These are phyloP conservation scores for Venusia cambrica DNA, from an alignment of 2,888 invertebrate genomes.

Conservation along the genomic window DNA sequence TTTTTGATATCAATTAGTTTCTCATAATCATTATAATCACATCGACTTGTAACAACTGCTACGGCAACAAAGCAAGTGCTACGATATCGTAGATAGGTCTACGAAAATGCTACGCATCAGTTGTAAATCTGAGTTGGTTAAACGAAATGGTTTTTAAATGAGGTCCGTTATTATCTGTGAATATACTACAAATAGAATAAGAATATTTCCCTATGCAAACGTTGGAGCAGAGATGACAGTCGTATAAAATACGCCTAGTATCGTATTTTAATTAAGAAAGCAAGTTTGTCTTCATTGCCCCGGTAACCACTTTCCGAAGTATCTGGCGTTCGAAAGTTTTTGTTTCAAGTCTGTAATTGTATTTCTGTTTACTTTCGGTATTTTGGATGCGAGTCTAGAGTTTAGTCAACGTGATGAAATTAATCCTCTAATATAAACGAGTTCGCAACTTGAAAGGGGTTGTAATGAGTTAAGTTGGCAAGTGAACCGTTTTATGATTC, in stretches of 20 bases:
- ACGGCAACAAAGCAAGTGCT: too few species aligned
- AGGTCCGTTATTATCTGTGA: too few species aligned
- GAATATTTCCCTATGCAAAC: too few species aligned
- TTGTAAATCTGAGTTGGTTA: too few species aligned
- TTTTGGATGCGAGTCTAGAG: constrained; percentile 22
- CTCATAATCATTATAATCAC: too few species aligned
- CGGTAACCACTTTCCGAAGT: constrained; percentile 27
- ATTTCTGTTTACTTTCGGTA: constrained; percentile 28
- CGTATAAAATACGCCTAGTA: constrained; percentile 24
- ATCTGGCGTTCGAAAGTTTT: constrained; percentile 23
- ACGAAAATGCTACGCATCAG: too few species aligned
- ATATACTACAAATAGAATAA: too few species aligned
- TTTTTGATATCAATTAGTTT: too few species aligned
- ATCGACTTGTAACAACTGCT: too few species aligned
- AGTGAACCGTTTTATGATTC: constrained; percentile 7
- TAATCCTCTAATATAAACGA: constrained; percentile 14
- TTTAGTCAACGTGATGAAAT: constrained; percentile 10
- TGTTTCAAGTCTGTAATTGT: constrained; percentile 27
- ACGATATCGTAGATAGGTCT: too few species aligned
- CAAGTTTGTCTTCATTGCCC: constrained; percentile 22
- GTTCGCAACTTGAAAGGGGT: constrained; percentile 9
- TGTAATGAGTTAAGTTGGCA: constrained; percentile 14
- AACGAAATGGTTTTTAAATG: too few species aligned
- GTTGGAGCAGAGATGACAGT: constrained; percentile 17
- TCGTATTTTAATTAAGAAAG: constrained; percentile 26